A percentile compares a stretch with the other conserved stretches of the same genome.
phyloP scores from a whole-genome alignment of 2,888 invertebrate species.

The Andrena praecox region DNA sequence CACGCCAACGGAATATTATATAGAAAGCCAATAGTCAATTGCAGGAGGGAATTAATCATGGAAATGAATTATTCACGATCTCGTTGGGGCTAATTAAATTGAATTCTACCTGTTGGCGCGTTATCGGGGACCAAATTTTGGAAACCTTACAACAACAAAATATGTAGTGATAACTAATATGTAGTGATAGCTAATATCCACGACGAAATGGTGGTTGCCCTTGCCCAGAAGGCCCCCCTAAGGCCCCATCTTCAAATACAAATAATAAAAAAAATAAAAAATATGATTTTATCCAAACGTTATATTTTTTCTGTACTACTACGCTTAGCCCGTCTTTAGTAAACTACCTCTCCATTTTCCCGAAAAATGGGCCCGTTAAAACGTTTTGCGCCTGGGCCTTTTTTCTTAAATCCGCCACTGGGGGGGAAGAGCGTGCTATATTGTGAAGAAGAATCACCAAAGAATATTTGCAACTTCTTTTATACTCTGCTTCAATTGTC shows the following conservation, averaged over 20 bases:
- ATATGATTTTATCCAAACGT: not conserved
- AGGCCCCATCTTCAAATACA: no score
- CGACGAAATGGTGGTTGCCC: not conserved
- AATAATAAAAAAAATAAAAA: not conserved
- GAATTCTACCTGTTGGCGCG: no score
- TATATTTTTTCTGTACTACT: no score
- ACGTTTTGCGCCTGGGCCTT: no score
- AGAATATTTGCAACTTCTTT: no score
- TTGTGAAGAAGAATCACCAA: no score
- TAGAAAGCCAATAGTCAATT: constrained; percentile 19
- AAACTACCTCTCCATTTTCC: no score
- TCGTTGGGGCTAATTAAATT: not conserved
- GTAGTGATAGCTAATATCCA: constrained; percentile 7
- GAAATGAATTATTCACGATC: constrained; percentile 28
- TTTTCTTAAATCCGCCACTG: no score
- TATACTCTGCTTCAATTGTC: not conserved
- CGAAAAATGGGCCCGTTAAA: no score
- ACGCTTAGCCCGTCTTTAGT: no score
- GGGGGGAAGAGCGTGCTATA: no score
- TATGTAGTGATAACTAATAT: constrained; percentile 9
- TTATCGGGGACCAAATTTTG: constrained; percentile 4
- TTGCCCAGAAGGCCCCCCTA: not conserved
- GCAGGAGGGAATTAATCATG: constrained; percentile 19
- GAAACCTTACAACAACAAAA: not conserved
- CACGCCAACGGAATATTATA: not conserved